phyloP scores from a whole-genome alignment of 2,888 invertebrate species.

The Callosobruchus maculatus region DNA sequence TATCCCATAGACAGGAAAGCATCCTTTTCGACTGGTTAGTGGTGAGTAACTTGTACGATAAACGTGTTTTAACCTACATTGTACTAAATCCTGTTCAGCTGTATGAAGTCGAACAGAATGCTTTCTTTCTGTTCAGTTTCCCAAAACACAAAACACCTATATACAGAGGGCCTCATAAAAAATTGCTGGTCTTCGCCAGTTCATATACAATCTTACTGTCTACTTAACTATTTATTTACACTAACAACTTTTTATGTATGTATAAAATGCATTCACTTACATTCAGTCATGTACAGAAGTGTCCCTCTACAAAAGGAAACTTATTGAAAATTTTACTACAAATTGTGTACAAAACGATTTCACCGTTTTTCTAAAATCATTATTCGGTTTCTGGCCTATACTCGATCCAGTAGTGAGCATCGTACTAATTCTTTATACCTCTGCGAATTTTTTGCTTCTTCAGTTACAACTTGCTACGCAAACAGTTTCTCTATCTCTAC shows the following conservation, averaged over 20 bases:
- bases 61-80: slow-evolving; percentile 15
- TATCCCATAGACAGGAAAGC: background rate
- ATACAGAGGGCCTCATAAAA: slow-evolving; percentile 35
- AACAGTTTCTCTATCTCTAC: no score
- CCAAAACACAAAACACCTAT: slow-evolving; percentile 12
- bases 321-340: slow-evolving; percentile 7
- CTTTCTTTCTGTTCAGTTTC: background rate
- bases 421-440: background rate
- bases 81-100: slow-evolving; percentile 15
- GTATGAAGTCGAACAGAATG: slow-evolving; percentile 5
- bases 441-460: background rate
- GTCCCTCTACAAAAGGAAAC: slow-evolving; percentile 15
- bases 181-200: slow-evolving; percentile 41
- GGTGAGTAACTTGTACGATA: background rate
- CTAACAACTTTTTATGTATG: slow-evolving; percentile 37
- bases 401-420: background rate
- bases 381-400: background rate
- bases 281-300: slow-evolving; percentile 34
- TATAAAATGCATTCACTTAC: slow-evolving; percentile 36
- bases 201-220: slow-evolving; percentile 28
- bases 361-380: background rate
- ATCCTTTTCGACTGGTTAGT: slow-evolving; percentile 6
- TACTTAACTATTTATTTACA: slow-evolving; percentile 36
- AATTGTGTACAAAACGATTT: slow-evolving; percentile 7
- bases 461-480: background rate